Base-by-base conservation (phyloP, 2,888 invertebrate genomes). In the Lymantria dispar region DNA sequence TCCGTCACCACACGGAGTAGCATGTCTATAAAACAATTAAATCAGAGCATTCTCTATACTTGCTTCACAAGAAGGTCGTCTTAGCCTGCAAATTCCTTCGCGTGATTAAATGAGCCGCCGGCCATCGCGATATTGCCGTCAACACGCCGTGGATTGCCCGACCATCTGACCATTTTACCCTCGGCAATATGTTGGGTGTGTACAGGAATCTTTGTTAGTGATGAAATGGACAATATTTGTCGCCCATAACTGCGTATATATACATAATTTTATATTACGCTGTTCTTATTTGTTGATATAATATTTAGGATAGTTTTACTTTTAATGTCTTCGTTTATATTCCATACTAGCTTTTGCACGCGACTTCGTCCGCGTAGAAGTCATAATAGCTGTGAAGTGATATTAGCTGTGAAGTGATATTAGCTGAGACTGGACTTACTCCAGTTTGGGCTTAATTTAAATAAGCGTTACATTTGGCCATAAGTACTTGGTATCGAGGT, bases 61-160 rank as follows among this genome's bases (percentile, higher is more conserved):
- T 12, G 9, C 22, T 22, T 0, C 56, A 22, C 62, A 36, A 31
- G 45, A 65, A 52, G 72, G 68, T 74, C 73, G 67, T 68, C 71
- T 72, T 72, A 72, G 69, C 72, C 74, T 70, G 70, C 76, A 79
- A 84, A 92, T 92, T 89, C 91, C 89, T 72, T 62, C 85, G 80
- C 85, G 91, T 89, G 91, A 91, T 90, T 87, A 91, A 91, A 91
- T 89, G 91, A 91, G 90, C 90, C 81, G 82, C 74, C 81, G 83
- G 86, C 84, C 82, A 87, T 84, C 83, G 83, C 80, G 80, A 87
- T 88, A 88, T 90, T 90, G 88, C 87, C 76, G 76, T 80, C 76
- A 77, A 63, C 78, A 77, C 75, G 75, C 76, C 74, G 81, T 64
- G 77, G 72, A 76, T 75, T 71, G 72, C 72, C 64, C 57, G 60